phyloP scores from a whole-genome alignment of 2,888 invertebrate species.

The Aradus depressus region DNA sequence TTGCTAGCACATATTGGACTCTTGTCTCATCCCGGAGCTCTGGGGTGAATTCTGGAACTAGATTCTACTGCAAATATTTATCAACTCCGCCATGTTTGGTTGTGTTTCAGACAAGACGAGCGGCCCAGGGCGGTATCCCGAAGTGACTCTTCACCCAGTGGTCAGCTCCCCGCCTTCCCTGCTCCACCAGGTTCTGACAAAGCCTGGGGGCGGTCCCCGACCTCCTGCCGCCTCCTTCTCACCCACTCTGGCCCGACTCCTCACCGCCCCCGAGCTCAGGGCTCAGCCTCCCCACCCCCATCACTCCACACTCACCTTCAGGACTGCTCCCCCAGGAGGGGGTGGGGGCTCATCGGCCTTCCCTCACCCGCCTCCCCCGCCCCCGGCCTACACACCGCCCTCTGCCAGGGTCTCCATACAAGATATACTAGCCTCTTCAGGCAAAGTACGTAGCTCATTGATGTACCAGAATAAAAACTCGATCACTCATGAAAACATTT shows the following conservation, averaged over 20 bases:
- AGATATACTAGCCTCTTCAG: constrained; percentile 42
- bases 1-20: too few relatives aligned
- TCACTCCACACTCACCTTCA: constrained; percentile 16
- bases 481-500: too few relatives aligned
- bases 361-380: constrained; percentile 11
- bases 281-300: constrained; percentile 17
- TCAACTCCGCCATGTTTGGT: too few relatives aligned
- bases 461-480: too few relatives aligned
- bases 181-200: constrained; percentile 46
- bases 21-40: too few relatives aligned
- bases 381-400: constrained; percentile 16
- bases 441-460: too few relatives aligned
- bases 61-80: too few relatives aligned
- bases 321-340: constrained; percentile 12
- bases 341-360: too few relatives aligned
- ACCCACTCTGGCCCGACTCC: constrained; percentile 66
- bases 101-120: constrained; percentile 2
- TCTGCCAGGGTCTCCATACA: constrained; percentile 36
- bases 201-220: constrained; percentile 17
- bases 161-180: constrained; percentile 46
- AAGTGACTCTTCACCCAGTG: constrained; percentile 67
- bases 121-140: constrained; percentile 49
- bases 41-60: too few relatives aligned
- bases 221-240: constrained; percentile 55
- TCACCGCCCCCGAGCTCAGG: constrained; percentile 49